A percentile compares a stretch with the other conserved stretches of the same genome.
These are phyloP conservation scores for Rhamnusium bicolor DNA, from an alignment of 2,888 invertebrate species.

Conservation along the genomic window DNA sequence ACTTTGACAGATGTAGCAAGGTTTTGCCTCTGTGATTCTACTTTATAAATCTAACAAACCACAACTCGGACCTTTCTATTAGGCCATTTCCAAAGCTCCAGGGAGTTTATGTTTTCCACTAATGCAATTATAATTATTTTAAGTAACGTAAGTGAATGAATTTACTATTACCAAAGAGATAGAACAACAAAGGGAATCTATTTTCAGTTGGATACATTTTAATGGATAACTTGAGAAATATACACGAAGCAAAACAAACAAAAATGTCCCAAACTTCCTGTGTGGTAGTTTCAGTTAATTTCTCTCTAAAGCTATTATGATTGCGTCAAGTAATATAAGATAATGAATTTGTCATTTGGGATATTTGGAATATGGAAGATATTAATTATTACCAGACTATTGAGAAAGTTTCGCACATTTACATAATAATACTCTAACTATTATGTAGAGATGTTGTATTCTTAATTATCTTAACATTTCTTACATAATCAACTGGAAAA, in stretches of 20 bases:
- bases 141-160: conserved; percentile 17
- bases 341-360: conserved; percentile 4
- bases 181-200: not conserved
- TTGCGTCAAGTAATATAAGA: not conserved
- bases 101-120: conserved; percentile 12
- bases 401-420: not conserved
- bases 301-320: not conserved
- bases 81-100: conserved; percentile 25
- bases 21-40: conserved; percentile 31
- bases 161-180: conserved; percentile 6
- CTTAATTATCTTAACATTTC: not conserved
- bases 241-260: not conserved
- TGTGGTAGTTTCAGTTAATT: conserved; percentile 2
- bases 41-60: conserved; percentile 26
- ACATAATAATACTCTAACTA: not conserved
- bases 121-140: conserved; percentile 33
- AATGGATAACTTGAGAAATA: not conserved
- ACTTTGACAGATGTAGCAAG: conserved; percentile 31
- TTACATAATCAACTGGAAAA: too few species aligned
- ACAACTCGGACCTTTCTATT: conserved; percentile 16
- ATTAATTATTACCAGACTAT: not conserved
- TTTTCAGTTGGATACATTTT: not conserved
- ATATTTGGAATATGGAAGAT: not conserved
- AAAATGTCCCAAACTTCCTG: not conserved
- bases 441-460: not conserved